These are phyloP conservation scores for Podabrus alpinus DNA, from an alignment of 2,888 invertebrate species.

Conservation along the genomic window DNA sequence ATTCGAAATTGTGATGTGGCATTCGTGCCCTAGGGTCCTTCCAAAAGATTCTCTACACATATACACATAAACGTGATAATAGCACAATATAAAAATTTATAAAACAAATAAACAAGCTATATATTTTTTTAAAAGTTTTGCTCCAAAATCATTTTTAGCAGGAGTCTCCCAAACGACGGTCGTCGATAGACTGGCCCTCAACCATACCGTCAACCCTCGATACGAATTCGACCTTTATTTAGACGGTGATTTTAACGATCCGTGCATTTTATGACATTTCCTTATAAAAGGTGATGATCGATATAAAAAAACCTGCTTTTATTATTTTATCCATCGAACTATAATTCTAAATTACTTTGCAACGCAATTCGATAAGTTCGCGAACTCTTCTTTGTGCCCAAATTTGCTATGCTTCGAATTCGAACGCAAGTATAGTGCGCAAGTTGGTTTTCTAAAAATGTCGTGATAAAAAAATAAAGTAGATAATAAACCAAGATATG, in stretches of 20 bases:
- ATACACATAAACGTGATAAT: slow-evolving; percentile 14
- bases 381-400: background rate
- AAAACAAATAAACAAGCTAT: slow-evolving; percentile 3
- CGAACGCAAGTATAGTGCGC: background rate
- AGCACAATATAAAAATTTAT: slow-evolving; percentile 6
- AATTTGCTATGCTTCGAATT: background rate
- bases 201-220: slow-evolving; percentile 21
- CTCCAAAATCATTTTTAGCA: slow-evolving; percentile 2
- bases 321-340: slow-evolving; percentile 4
- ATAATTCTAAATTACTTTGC: background rate
- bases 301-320: slow-evolving; percentile 32
- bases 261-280: slow-evolving; percentile 49
- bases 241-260: slow-evolving; percentile 48
- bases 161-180: slow-evolving; percentile 14
- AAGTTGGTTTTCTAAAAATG: background rate
- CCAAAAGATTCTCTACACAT: slow-evolving; percentile 24
- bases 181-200: slow-evolving; percentile 34
- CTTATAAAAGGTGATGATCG: slow-evolving; percentile 45
- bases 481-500: background rate
- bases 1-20: slow-evolving; percentile 49
- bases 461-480: background rate
- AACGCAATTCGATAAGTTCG: background rate
- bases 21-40: slow-evolving; percentile 40
- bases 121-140: background rate
- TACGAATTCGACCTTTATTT: slow-evolving; percentile 41